These are phyloP conservation scores for Cavia aperea DNA, from an alignment of 2,113 vertebrate genomes.

Conservation along the genomic window DNA sequence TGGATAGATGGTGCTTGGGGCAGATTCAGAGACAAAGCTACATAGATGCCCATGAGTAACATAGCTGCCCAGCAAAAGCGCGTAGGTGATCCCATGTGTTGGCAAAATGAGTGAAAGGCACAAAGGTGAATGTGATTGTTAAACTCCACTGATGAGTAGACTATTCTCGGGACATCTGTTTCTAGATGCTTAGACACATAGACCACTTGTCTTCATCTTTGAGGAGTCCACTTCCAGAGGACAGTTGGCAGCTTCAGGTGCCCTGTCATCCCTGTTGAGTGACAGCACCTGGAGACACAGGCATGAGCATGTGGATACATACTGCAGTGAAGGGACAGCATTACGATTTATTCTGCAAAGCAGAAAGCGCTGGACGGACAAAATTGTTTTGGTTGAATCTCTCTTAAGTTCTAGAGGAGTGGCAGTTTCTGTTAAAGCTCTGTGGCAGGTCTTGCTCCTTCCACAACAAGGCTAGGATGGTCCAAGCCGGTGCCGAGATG, in stretches of 20 bases:
- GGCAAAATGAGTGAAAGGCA: background rate
- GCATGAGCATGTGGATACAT: background rate
- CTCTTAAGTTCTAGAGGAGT: background rate
- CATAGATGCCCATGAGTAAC: background rate
- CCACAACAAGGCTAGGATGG: background rate
- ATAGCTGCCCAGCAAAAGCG: background rate
- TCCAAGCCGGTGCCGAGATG: fast-evolving
- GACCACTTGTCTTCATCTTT: background rate
- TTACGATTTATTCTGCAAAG: background rate
- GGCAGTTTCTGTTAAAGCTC: background rate
- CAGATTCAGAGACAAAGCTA: background rate
- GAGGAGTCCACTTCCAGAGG: background rate
- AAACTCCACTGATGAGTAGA: background rate
- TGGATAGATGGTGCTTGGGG: background rate
- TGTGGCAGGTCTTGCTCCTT: background rate
- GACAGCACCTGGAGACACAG: fast-evolving
- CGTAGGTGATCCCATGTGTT: background rate
- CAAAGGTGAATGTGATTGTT: fast-evolving
- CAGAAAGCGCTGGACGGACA: background rate
- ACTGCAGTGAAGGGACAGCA: fast-evolving
- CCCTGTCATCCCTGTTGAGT: background rate
- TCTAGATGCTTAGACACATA: background rate
- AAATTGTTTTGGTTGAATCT: background rate
- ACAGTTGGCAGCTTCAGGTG: too few species aligned
- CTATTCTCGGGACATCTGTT: background rate